Conservation (phyloP, 2,797 vertebrate genomes). For the Amazona ochrocephala region DNA sequence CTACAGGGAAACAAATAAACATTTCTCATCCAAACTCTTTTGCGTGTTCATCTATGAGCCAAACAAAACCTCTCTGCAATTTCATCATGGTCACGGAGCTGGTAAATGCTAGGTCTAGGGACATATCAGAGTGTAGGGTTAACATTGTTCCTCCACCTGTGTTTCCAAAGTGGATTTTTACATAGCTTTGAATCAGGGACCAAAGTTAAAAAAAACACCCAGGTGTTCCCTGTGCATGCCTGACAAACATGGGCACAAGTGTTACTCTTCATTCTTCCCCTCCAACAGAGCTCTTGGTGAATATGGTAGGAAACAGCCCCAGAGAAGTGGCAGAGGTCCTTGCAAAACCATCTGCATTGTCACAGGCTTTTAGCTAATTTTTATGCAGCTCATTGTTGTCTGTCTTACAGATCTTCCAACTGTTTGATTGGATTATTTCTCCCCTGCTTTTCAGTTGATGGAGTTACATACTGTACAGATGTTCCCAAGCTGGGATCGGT, state of each 20-base stretch:
- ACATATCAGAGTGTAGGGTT: background rate
- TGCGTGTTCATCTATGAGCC: background rate
- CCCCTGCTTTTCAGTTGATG: background rate
- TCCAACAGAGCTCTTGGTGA: background rate
- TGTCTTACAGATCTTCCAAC: slow-evolving; percentile 24
- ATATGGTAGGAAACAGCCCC: background rate
- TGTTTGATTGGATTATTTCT: background rate
- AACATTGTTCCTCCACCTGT: background rate
- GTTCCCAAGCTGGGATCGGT: background rate
- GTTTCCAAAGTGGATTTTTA: background rate
- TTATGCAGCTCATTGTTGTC: background rate
- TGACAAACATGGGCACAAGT: background rate
- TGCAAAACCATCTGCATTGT: slow-evolving; percentile 1
- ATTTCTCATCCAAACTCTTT: background rate
- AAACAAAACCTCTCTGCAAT: background rate
- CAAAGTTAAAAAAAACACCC: background rate
- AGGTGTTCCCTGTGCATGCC: background rate
- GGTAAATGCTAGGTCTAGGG: background rate
- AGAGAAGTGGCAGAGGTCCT: background rate
- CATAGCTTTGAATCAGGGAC: background rate
- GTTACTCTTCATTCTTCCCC: background rate
- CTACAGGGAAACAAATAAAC: background rate
- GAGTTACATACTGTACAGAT: background rate
- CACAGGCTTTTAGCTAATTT: background rate
- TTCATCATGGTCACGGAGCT: background rate